A percentile compares a stretch with the other conserved stretches of the same genome.
Conservation (phyloP, 2,797 vertebrate species). For the Pantherophis vulpinus region DNA sequence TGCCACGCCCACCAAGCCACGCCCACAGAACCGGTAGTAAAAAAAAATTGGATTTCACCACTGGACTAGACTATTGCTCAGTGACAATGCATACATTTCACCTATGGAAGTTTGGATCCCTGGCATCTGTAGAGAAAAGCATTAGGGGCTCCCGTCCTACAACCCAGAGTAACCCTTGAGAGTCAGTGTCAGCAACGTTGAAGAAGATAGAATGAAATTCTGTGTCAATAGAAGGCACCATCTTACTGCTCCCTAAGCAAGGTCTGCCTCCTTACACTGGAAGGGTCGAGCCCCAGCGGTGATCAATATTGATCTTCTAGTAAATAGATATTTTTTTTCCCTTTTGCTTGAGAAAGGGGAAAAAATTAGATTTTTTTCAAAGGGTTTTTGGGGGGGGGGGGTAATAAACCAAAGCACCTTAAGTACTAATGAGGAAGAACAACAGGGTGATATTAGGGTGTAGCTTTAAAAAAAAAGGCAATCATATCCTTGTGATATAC, state of each 20-base stretch:
- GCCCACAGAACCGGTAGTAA: no score
- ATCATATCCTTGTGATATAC: neutral
- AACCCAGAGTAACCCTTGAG: neutral
- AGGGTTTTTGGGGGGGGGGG: neutral
- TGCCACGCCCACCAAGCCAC: no score
- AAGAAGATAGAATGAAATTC: neutral
- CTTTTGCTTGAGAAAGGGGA: neutral
- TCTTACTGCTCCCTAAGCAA: neutral
- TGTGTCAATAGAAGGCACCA: neutral
- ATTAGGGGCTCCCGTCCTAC: neutral
- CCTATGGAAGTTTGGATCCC: neutral
- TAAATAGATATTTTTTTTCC: neutral
- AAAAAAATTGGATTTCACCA: no score
- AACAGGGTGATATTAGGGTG: slow-evolving; percentile 78
- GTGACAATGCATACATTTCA: no score
- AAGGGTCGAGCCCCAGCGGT: neutral
- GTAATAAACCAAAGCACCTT: slow-evolving; percentile 34
- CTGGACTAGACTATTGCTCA: neutral
- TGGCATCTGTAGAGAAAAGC: neutral
- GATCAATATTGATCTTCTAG: neutral
- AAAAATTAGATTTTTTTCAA: neutral
- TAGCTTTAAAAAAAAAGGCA: slow-evolving; percentile 29
- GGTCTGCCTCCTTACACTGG: neutral
- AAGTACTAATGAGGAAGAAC: slow-evolving; percentile 70
- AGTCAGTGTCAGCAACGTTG: neutral